Percentiles rank a stretch among this genome's conserved stretches.
phyloP scores from a whole-genome alignment of 2,888 invertebrate species.

The Spicauda simplicius region DNA sequence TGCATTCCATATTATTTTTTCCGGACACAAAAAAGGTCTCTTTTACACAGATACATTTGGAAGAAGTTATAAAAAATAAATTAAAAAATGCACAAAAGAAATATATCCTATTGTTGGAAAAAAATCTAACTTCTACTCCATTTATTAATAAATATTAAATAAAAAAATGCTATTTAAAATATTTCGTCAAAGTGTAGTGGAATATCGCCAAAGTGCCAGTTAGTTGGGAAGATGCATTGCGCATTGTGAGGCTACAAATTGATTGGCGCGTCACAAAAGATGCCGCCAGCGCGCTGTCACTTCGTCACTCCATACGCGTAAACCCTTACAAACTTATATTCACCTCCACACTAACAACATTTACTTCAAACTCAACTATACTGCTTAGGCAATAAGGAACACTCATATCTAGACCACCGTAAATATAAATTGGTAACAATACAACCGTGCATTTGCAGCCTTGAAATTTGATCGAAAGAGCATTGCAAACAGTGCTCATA shows the following conservation, averaged over 20 bases:
- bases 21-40: too few species aligned
- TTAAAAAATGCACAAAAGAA: too few species aligned
- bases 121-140: too few species aligned
- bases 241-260: constrained; percentile 79
- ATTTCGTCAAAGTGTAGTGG: constrained; percentile 42
- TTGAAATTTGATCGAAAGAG: constrained; percentile 24
- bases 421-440: constrained; percentile 15
- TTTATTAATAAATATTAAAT: background rate
- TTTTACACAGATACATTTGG: too few species aligned
- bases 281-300: constrained; percentile 75
- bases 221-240: constrained; percentile 72
- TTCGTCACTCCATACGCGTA: constrained; percentile 70
- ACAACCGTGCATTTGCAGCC: constrained; percentile 34
- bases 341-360: background rate
- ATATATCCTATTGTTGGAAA: too few species aligned
- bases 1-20: too few species aligned
- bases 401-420: constrained; percentile 11
- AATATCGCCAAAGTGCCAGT: constrained; percentile 63
- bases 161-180: background rate
- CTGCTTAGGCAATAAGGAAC: background rate
- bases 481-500: constrained; percentile 24
- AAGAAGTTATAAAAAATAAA: too few species aligned
- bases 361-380: constrained; percentile 3
- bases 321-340: constrained; percentile 8
- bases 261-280: constrained; percentile 73